These are phyloP conservation scores for Peromyscus maniculatus DNA, from an alignment of 2,113 vertebrate genomes.

Conservation along the genomic window DNA sequence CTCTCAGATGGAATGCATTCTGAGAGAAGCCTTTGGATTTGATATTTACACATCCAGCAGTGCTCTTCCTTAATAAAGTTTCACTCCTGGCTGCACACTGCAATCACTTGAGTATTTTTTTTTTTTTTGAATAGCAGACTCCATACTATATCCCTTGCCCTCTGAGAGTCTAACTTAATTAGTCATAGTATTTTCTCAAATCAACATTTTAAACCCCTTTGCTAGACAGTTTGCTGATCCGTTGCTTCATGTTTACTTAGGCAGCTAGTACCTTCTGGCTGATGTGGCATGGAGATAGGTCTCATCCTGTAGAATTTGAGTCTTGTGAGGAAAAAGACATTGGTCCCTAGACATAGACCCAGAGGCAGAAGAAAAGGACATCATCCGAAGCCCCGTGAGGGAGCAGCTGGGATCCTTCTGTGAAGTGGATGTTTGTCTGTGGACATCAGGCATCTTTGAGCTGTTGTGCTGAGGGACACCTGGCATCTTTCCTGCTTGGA, in stretches of 20 bases:
- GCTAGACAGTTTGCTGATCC: neutral
- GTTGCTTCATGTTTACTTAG: neutral
- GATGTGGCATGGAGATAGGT: neutral
- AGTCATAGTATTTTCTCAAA: neutral
- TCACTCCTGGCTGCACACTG: neutral
- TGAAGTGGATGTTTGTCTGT: neutral
- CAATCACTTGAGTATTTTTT: neutral
- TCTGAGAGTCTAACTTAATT: slow-evolving; percentile 47
- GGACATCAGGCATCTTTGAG: neutral
- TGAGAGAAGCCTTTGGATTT: slow-evolving; percentile 31
- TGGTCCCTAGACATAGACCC: neutral
- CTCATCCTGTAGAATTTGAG: neutral
- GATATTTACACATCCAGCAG: neutral
- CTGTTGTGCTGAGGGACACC: neutral
- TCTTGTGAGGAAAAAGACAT: neutral
- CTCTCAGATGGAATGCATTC: neutral
- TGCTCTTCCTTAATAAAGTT: neutral
- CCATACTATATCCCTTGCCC: neutral
- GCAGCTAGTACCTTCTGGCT: neutral
- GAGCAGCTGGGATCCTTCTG: neutral
- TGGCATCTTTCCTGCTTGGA: neutral
- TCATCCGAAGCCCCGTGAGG: neutral
- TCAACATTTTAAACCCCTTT: neutral
- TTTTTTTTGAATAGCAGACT: neutral
- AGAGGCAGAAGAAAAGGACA: neutral